Base-by-base conservation (phyloP, 2,797 vertebrate genomes). In the Hydrocynus forskahlii region DNA sequence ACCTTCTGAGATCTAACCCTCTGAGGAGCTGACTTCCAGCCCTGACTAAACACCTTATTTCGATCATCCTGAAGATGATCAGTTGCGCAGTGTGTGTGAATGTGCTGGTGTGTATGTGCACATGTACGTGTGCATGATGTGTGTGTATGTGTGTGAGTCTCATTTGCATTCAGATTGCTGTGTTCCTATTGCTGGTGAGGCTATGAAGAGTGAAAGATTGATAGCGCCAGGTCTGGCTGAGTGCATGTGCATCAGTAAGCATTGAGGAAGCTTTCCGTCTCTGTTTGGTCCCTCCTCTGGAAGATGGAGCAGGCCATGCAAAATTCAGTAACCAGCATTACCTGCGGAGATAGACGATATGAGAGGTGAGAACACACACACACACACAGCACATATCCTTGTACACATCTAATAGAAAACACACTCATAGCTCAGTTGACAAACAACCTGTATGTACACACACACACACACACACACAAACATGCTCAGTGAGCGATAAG, bases 101-200 rank as follows among this genome's bases (percentile, higher is more conserved):
- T 48, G 10, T 9, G 8, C 8, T 48, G 45, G 45, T 48, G 45
- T 48, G 7, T 69, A 19, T 62, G 25, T 38, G 40, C 74, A 16
- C 75, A 59, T 16, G 9, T 69, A 19, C 57, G 72, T 59, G 67
- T 35, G 71, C 60, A 54, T 75, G 76, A 68, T 57, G 78, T 75
- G 19, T 14, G 54, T 43, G 73, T 38, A 59, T 23, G 7, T 17
- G 21, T 6, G 13, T 25, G 72, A 2, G 72, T 60, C 82, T 86
- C 78, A 88, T 88, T 88, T 85, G 81, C 87, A 87, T 88, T 83
- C 63, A 86, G 75, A 87, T 87, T 77, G 83, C 69, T 83, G 21
- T 78, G 73, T 66, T 73, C 76, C 60, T 68, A 55, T 35, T 9
- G 73, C 38, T 45, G 76, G 48, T 55, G 68, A 55, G 54, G 52